Evolutionary conservation across 2,888 invertebrate genomes (phyloP), one percentile per base, ranked within the genome.

Genomic region (Leptinotarsa haldemani): DNA sequence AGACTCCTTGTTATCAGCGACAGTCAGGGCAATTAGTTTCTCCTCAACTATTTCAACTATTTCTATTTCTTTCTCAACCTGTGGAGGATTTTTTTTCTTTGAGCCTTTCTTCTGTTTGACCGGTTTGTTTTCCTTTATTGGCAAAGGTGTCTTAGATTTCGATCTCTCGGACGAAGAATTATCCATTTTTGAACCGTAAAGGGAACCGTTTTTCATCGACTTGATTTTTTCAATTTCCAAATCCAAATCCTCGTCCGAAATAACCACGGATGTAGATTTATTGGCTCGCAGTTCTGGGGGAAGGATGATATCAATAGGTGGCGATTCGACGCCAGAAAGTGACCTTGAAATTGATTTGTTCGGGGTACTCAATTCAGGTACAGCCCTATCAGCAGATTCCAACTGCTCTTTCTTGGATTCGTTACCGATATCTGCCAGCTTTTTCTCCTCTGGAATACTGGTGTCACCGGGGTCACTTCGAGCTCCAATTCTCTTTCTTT

Each of bases 401-500:
- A 89, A 85, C 82, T 89, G 89, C 80, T 89, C 88, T 85, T 88
- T 86, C 74, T 89, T 85, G 12, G 61, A 71, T 82, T 85, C 85
- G 69, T 47, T 61, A 61, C 48, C 50, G 56, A 48, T 65, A 69
- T 76, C 30, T 47, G 22, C 22, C 52, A 68, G 69, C 77, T 78
- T 75, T 70, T 68, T 20, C 65, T 48, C 72, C 50, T 61, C 66
- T 65, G 73, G 74, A 70, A 64, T 69, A 22, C 76, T 77, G 66
- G 89, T 89, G 89, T 92, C 93, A 84, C 93, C 93, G 80, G 92
- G 92, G 92, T 94, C 93, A 93, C 91, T 92, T 90, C 90, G 91
- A 86, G 91, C 90, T 85, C 90, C 91, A 87, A 91, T 91, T 89
- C 93, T 92, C 90, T 92, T 94, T 89, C 93, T 93, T 89, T 92